Evolutionary conservation across 2,797 vertebrate species (phyloP), one percentile per base, ranked within the genome.

Genomic region (Aphelocoma californica): DNA sequence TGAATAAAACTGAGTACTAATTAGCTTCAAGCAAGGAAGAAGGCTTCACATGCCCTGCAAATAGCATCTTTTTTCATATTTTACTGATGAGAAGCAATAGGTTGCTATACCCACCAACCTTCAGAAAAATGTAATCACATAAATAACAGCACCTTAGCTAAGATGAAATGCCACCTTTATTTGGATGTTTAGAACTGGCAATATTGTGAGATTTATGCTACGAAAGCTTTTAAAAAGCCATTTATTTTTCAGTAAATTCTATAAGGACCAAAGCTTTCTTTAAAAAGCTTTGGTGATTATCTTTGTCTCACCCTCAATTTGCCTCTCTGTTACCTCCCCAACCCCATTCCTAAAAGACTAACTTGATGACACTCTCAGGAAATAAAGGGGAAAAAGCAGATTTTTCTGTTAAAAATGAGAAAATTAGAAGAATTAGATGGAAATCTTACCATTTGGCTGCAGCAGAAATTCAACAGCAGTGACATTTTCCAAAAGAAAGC

Each of bases 31-130:
- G 14, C 9, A 67, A 45, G 26, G 9, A 53, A 71, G 31, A 70
- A 64, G 3, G 7, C 6, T 67, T 92, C 8, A 8, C 1, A 4
- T 29, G 29, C 10, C 25, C 18, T 90, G n/a, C 4, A 48, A 78
- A 34, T 3, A 15, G 1, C 6, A 8, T 53, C 0, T 62, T 58
- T 58, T 54, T 4, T 20, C n/a, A 12, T 18, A 18, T 57, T 31
- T 56, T 40, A 36, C 44, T 58, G 31, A 13, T 42, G 40, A 53
- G 86, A 88, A 77, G 3, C 24, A 38, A 9, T 14, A 31, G 18
- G 17, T 34, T 66, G 31, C 12, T 50, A 7, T 23, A 36, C 4
- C 6, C 7, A 42, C 14, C 10, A 64, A 23, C 2, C 10, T 58
- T 58, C 14, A 36, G 14, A 10, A n/a, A 85, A 66, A 70, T 26